Conservation (phyloP, 2,113 vertebrate species). For the Entomyzon cyanotis region DNA sequence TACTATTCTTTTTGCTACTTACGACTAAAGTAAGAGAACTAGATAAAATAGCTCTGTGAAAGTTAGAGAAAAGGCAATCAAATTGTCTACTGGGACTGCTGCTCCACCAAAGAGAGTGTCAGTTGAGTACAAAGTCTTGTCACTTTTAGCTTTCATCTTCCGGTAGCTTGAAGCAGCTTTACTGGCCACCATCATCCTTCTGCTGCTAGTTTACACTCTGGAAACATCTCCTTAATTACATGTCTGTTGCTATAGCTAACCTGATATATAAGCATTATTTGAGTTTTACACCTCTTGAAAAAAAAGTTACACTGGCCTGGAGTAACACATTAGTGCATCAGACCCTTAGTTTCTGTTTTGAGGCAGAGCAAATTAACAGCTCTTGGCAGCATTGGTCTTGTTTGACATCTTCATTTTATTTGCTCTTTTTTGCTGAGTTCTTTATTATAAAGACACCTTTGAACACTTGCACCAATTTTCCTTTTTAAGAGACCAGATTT, state of each 20-base stretch:
- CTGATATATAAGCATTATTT: not conserved
- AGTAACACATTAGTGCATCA: not conserved
- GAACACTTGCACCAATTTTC: not conserved
- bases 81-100: not conserved
- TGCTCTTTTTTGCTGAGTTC: not conserved
- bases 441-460: not conserved
- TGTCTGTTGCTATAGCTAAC: not conserved
- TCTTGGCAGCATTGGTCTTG: not conserved
- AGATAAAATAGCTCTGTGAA: not conserved
- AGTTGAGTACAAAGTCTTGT: not conserved
- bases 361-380: not conserved
- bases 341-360: not conserved
- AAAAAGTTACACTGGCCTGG: not conserved
- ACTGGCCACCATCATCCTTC: not conserved
- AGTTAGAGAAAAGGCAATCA: not conserved
- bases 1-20: not conserved
- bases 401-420: not conserved
- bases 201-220: not conserved
- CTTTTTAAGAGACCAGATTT: not conserved
- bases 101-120: not conserved
- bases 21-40: not conserved
- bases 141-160: not conserved
- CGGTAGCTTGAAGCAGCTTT: not conserved
- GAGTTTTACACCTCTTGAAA: not conserved
- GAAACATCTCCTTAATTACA: not conserved